phyloP scores from a whole-genome alignment of 2,888 invertebrate species.

The Galerucella nymphaeae region DNA sequence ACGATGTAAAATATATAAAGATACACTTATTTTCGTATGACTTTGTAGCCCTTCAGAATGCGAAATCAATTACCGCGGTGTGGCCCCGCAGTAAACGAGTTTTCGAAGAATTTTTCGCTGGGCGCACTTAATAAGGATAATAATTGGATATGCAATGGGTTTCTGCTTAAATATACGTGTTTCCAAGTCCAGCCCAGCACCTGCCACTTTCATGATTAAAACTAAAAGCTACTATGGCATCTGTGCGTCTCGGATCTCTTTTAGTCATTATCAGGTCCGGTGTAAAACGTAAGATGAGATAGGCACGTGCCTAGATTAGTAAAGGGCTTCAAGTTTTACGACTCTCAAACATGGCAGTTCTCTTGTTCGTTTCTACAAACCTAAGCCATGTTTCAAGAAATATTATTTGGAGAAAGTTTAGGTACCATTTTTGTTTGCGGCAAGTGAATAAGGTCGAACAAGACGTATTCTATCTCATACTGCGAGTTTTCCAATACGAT shows the following conservation, averaged over 20 bases:
- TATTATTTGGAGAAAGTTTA: no score
- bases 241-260: constrained; percentile 20
- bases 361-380: no score
- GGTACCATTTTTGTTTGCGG: no score
- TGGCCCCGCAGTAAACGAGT: constrained; percentile 38
- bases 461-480: no score
- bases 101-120: constrained; percentile 42
- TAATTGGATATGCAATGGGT: constrained; percentile 43
- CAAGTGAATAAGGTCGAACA: no score
- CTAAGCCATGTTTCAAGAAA: no score
- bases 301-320: constrained; percentile 15
- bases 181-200: constrained; percentile 36
- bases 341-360: background rate
- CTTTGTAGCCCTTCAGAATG: constrained; percentile 9
- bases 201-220: constrained; percentile 39
- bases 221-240: constrained; percentile 31
- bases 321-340: background rate
- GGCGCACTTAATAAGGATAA: constrained; percentile 43
- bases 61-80: constrained; percentile 37
- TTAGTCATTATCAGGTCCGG: constrained; percentile 7
- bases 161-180: constrained; percentile 38
- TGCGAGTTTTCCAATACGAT: no score
- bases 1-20: background rate
- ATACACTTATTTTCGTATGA: background rate
- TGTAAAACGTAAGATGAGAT: background rate